These are phyloP conservation scores for Plodia interpunctella DNA, from an alignment of 1,140 invertebrate species.

Conservation along the genomic window DNA sequence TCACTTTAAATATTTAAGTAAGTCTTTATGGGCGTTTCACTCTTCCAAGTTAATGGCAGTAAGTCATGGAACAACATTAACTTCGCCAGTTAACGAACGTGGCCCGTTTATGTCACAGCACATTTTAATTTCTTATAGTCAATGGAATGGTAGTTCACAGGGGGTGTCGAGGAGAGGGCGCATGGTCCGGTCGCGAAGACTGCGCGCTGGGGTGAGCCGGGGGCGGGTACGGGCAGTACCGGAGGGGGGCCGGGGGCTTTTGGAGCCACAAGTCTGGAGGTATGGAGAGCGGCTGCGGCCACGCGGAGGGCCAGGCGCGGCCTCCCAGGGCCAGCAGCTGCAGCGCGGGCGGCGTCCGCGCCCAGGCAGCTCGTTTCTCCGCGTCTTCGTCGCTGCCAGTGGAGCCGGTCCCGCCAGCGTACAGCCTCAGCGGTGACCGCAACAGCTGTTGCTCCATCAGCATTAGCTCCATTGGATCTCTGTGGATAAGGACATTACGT, in stretches of 20 bases:
- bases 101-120: conserved; percentile 28
- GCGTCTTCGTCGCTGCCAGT: conserved; percentile 53
- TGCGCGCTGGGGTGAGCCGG: conserved; percentile 49
- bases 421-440: conserved; percentile 67
- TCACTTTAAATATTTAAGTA: conserved; percentile 26
- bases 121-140: conserved; percentile 21
- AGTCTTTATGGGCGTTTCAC: conserved; percentile 8
- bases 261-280: conserved; percentile 69
- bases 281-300: conserved; percentile 56
- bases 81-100: not conserved
- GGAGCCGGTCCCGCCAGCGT: conserved; percentile 44
- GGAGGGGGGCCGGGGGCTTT: conserved; percentile 58
- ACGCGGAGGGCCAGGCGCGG: conserved; percentile 57
- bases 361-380: conserved; percentile 70
- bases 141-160: conserved; percentile 44
- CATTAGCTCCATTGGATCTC: conserved; percentile 77
- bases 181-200: conserved; percentile 41
- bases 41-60: not conserved
- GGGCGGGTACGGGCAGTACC: conserved; percentile 71
- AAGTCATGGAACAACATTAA: conserved; percentile 2
- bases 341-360: conserved; percentile 57
- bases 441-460: conserved; percentile 74
- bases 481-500: conserved; percentile 45
- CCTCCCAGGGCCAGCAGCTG: conserved; percentile 65
- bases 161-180: conserved; percentile 52